phyloP scores from a whole-genome alignment of 2,888 invertebrate genomes.

The Polydrusus cervinus region DNA sequence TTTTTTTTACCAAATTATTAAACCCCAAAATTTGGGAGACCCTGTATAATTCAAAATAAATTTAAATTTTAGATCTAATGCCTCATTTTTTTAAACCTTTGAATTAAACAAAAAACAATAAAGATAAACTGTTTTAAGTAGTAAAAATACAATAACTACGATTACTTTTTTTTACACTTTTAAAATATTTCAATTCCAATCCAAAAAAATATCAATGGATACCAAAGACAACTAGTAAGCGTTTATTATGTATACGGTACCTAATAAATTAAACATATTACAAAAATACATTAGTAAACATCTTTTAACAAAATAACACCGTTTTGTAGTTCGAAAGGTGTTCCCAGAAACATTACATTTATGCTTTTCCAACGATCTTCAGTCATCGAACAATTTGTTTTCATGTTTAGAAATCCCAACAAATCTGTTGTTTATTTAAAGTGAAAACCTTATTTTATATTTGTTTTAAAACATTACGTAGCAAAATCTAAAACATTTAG shows the following conservation, averaged over 20 bases:
- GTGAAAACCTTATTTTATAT: constrained; percentile 19
- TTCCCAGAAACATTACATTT: constrained; percentile 27
- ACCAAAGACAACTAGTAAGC: too few species aligned
- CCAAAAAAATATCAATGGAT: too few species aligned
- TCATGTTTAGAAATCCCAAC: constrained; percentile 9
- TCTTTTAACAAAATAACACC: constrained; percentile 11
- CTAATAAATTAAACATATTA: background rate
- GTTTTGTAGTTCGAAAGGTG: constrained; percentile 4
- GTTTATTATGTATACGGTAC: background rate
- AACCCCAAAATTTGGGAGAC: too few species aligned
- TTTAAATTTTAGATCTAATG: too few species aligned
- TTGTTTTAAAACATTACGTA: constrained; percentile 12
- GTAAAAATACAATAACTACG: too few species aligned
- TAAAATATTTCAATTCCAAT: too few species aligned
- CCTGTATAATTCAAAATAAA: too few species aligned
- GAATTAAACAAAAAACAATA: too few species aligned
- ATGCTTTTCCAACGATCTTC: constrained; percentile 27
- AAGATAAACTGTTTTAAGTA: too few species aligned
- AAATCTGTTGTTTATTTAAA: constrained; percentile 15
- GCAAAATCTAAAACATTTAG: constrained; percentile 4
- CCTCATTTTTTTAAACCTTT: too few species aligned
- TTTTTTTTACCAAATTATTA: too few species aligned
- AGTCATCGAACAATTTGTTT: constrained; percentile 14
- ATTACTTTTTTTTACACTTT: too few species aligned
- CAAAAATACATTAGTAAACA: background rate